phyloP scores from a whole-genome alignment of 2,888 invertebrate species.

The Rugalucina vietnamica region DNA sequence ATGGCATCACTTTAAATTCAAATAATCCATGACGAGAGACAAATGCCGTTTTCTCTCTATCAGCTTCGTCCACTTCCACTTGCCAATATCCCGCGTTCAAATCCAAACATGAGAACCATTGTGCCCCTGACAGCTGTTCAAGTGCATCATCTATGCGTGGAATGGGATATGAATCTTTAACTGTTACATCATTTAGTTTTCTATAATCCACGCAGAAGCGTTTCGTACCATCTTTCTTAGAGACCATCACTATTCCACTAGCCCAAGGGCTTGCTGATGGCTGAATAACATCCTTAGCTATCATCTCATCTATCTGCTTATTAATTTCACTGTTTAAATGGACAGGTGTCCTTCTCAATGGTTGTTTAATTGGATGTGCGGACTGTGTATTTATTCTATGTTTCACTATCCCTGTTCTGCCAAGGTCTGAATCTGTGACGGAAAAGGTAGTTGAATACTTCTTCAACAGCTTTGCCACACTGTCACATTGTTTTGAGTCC shows the following conservation, averaged over 20 bases:
- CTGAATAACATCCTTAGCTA: slow-evolving; percentile 23
- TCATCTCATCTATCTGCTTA: slow-evolving; percentile 2
- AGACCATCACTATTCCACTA: slow-evolving; percentile 30
- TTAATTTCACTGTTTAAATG: slow-evolving; percentile 4
- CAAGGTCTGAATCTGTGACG: slow-evolving; percentile 24
- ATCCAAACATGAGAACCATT: slow-evolving; percentile 1
- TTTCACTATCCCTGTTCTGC: slow-evolving; percentile 40
- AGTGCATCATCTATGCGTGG: slow-evolving; percentile 25
- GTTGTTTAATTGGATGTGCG: slow-evolving; percentile 50
- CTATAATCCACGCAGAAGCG: slow-evolving; percentile 29
- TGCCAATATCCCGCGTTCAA: background rate
- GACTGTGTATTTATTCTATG: slow-evolving; percentile 54
- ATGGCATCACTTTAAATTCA: background rate
- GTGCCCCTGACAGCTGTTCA: slow-evolving; percentile 8
- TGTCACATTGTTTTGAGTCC: background rate
- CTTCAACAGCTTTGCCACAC: slow-evolving; percentile 17
- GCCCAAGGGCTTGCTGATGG: slow-evolving; percentile 36
- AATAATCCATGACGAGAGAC: background rate
- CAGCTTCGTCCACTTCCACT: slow-evolving; percentile 3
- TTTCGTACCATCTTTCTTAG: slow-evolving; percentile 24
- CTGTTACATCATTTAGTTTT: slow-evolving; percentile 28
- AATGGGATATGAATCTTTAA: slow-evolving; percentile 26
- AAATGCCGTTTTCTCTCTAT: slow-evolving; percentile 12
- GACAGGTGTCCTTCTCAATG: slow-evolving; percentile 41
- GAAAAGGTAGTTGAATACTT: slow-evolving; percentile 38